phyloP scores from a whole-genome alignment of 2,113 vertebrate species.

The Takifugu bimaculatus region DNA sequence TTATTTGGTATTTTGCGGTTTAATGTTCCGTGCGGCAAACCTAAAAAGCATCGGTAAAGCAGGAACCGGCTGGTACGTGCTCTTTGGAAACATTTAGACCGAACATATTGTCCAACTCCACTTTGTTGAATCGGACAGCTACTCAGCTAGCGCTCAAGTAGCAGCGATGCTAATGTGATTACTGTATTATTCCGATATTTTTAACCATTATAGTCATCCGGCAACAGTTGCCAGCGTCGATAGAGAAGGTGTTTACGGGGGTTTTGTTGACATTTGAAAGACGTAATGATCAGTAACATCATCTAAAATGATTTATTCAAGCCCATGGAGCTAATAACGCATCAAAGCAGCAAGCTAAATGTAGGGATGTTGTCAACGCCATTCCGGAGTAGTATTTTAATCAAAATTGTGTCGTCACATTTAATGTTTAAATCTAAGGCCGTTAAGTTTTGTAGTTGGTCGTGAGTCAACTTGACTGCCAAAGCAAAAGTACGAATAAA shows the following conservation, averaged over 20 bases:
- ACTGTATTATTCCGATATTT: background rate
- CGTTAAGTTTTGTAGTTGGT: background rate
- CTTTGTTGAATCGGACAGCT: slow-evolving; percentile 45
- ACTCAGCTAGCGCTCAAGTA: slow-evolving; percentile 32
- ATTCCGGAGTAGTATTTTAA: no score
- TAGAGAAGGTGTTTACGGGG: background rate
- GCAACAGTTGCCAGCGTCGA: background rate
- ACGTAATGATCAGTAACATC: background rate
- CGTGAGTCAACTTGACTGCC: background rate
- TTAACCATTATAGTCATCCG: background rate
- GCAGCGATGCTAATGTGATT: slow-evolving; percentile 11
- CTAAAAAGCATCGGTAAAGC: slow-evolving; percentile 77
- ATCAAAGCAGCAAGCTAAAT: background rate
- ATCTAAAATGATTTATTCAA: background rate
- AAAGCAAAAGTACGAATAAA: background rate
- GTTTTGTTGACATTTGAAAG: background rate
- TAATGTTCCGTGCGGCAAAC: slow-evolving; percentile 79
- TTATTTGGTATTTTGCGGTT: slow-evolving; percentile 64
- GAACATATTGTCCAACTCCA: slow-evolving; percentile 45
- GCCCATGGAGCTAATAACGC: background rate
- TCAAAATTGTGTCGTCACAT: no score
- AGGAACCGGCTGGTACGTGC: slow-evolving; percentile 78
- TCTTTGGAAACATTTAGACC: slow-evolving; percentile 41
- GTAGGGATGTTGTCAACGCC: background rate
- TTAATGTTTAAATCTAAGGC: no score